Conservation (phyloP, 2,113 vertebrate genomes). For the Pelmatolapia mariae region DNA sequence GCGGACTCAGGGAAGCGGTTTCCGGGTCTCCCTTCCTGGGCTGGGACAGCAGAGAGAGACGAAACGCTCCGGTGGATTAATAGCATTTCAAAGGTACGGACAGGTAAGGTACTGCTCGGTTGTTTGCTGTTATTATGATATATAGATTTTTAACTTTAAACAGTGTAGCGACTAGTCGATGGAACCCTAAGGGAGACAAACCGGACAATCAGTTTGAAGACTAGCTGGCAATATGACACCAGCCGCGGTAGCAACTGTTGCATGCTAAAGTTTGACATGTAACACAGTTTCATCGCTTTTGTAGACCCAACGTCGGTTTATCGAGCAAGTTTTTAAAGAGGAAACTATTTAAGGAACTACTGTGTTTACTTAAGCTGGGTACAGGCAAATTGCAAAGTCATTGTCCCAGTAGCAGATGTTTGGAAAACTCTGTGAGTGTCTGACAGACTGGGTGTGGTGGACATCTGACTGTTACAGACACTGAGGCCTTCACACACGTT, state of each 20-base stretch:
- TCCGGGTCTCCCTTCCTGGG: constrained; percentile 76
- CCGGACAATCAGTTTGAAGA: not conserved
- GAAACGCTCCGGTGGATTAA: constrained; percentile 13
- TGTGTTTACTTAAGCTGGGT: not conserved
- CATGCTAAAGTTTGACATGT: constrained; percentile 54
- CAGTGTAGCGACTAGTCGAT: not conserved
- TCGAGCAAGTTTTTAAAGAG: not conserved
- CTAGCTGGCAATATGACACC: constrained; percentile 48
- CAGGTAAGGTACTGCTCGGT: constrained; percentile 60
- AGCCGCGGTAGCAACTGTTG: constrained; percentile 57
- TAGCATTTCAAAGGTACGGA: constrained; percentile 23
- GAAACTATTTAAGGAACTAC: too few species aligned
- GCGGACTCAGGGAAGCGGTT: constrained; percentile 54
- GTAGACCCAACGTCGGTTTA: not conserved
- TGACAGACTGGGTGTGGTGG: constrained; percentile 66
- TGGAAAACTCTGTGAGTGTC: not conserved
- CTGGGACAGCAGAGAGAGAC: constrained; percentile 56
- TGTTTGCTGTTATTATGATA: not conserved
- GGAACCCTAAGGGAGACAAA: not conserved
- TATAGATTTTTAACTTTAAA: not conserved
- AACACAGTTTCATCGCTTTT: not conserved
- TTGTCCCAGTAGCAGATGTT: not conserved
- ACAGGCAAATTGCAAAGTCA: not conserved
- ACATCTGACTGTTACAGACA: constrained; percentile 4
- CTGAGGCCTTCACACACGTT: constrained; percentile 28